Base-by-base conservation (phyloP, 2,888 invertebrate genomes). In the Xestia rhomboidea region DNA sequence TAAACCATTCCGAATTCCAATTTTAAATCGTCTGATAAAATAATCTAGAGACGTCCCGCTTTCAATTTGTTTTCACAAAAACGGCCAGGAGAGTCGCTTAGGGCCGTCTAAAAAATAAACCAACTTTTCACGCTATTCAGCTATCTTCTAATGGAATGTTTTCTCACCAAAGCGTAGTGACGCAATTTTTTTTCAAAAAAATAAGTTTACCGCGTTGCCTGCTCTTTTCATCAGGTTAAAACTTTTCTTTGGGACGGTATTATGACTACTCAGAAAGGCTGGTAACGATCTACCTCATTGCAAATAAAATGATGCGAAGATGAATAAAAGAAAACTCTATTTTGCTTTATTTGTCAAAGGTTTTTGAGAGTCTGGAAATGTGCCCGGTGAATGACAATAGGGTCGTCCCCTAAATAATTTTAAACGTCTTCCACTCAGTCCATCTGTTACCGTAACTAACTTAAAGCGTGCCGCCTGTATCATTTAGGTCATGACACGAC, bases 141-240 rank as follows among this genome's bases (percentile, higher is more conserved):
- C 72, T 70, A 64, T 84, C 70, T 85, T 54, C 67, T 73, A 86
- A 85, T 85, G 81, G 72, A 82, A 81, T 70, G 66, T 83, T 82
- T 84, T 80, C 66, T 38, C 62, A 30, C 69, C 54, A 60, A 77
- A 73, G 73, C 46, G 68, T 64, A 41, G 57, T n/a, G 49, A 68
- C 30, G 41, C 24, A 62, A 0, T 62, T 62, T 62, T 81, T 81
- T 66, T 38, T 66, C 44, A 21, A 44, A 70, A 81, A 84, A 84
- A 66, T 49, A 78, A 70, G 27, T 68, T 46, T 15, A 46, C 60
- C 34, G 54, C 21, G n/a, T 27, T 57, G 34, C 69, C 44, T 38
- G 64, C 60, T 63, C 27, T 67, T 70, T 84, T 80, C 15, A 64
- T 44, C 11, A 38, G 44, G 54, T 38, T 44, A 24, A 63, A 70